Conservation (phyloP, 2,113 vertebrate genomes). For the Rhea americana region DNA sequence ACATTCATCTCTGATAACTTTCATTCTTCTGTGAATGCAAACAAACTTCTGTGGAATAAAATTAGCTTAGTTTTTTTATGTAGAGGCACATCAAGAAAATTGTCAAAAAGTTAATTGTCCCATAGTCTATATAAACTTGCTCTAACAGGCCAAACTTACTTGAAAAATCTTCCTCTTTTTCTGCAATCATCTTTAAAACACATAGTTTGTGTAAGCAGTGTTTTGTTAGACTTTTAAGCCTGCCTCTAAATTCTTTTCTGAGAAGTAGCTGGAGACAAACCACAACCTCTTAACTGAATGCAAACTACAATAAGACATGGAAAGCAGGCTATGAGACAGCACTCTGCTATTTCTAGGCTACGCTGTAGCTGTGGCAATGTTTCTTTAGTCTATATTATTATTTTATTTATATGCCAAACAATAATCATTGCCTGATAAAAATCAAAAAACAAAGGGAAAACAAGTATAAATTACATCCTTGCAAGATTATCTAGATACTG, state of each 20-base stretch:
- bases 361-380: neutral
- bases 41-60: too few species aligned
- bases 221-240: neutral
- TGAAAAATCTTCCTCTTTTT: neutral
- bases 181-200: neutral
- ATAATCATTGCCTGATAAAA: neutral
- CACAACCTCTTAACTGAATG: neutral
- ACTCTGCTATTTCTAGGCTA: neutral
- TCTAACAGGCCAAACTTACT: neutral
- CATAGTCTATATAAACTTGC: neutral
- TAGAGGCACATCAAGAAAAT: neutral
- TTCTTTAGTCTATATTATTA: neutral
- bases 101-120: constrained; percentile 11
- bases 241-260: neutral
- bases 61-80: neutral
- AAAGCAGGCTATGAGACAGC: neutral
- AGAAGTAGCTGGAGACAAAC: neutral
- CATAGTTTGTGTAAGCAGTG: neutral
- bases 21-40: neutral
- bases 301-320: neutral
- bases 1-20: neutral
- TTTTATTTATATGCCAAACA: neutral
- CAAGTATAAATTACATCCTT: neutral
- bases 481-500: neutral
- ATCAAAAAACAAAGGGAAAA: neutral